Percentiles rank a stretch among this genome's conserved stretches.
These are phyloP conservation scores for Polyommatus icarus DNA, from an alignment of 2,888 invertebrate species.

Conservation along the genomic window DNA sequence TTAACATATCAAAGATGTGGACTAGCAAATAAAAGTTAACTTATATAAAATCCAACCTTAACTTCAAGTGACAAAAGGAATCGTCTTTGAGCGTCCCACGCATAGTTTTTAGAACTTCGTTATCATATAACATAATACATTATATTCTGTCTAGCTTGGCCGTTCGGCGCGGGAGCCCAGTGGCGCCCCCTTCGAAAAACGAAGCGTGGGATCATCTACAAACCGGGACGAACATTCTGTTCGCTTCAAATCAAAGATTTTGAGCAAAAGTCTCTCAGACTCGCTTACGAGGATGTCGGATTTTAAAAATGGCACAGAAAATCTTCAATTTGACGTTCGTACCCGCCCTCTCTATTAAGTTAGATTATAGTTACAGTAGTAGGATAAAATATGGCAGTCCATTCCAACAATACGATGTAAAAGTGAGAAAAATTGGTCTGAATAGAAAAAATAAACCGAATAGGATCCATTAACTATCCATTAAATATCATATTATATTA, in stretches of 20 bases:
- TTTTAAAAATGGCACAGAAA: slow-evolving; percentile 32
- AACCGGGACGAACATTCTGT: slow-evolving; percentile 25
- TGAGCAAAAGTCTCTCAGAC: slow-evolving; percentile 12
- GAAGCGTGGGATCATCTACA: slow-evolving; percentile 14
- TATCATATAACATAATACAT: neutral
- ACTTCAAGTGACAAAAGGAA: slow-evolving; percentile 42
- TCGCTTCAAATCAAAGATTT: slow-evolving; percentile 34
- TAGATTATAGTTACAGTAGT: slow-evolving; percentile 52
- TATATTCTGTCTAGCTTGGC: neutral
- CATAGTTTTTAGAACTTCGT: slow-evolving; percentile 1
- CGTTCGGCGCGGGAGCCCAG: neutral
- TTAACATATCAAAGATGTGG: slow-evolving; percentile 76
- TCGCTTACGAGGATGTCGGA: slow-evolving; percentile 16
- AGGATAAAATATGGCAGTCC: slow-evolving; percentile 75
- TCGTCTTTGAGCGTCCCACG: slow-evolving; percentile 28
- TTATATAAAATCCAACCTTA: slow-evolving; percentile 56
- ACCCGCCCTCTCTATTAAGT: slow-evolving; percentile 41
- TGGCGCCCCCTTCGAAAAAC: slow-evolving; percentile 22
- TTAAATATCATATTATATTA: slow-evolving; percentile 60
- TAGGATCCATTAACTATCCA: slow-evolving; percentile 60
- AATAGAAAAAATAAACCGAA: slow-evolving; percentile 61
- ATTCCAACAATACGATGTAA: slow-evolving; percentile 68
- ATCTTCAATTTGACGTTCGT: slow-evolving; percentile 32
- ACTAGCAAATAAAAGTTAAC: slow-evolving; percentile 79
- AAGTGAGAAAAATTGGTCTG: slow-evolving; percentile 77